Evolutionary conservation across 2,113 vertebrate species (phyloP), one percentile per base, ranked within the genome.

Genomic region (Forbesichthys agassizii): DNA sequence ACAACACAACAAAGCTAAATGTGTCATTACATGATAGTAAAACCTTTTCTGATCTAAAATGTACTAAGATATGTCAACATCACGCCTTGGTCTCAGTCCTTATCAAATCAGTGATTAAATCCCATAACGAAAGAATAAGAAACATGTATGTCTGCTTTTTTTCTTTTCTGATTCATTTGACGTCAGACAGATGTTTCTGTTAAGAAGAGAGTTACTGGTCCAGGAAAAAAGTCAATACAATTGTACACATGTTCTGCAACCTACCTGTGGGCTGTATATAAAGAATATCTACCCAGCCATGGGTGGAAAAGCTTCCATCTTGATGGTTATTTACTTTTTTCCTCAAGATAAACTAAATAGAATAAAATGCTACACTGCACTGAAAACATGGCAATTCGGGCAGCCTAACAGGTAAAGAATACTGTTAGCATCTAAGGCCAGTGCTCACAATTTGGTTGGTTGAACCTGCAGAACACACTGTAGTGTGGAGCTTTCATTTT

Each of bases 91-190:
- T 3, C 36, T 42, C 36, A 5, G 36, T 42, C 36, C 36, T 42
- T 6, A 42, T 42, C 5, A 0, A 42, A 5, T 6, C 36, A 42
- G 7, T 42, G 4, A 42, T 42, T 42, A 8, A 42, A 42, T 8
- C 36, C 36, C 7, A 0, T 0, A 42, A 51, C 11, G 65, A 27
- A 16, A 0, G 16, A 9, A 74, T 54, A 14, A n/a, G 14, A 56
- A 11, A 56, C 9, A 20, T 61, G 55, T 36, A 27, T 63, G 48
- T 72, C 64, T 52, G 83, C 64, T 16, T 65, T 16, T 59, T 53
- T 51, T 9, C 49, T 51, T 51, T 11, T 51, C 7, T 51, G 49
- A 12, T 10, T 51, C 4, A 51, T 51, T 51, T 51, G 36, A 9
- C 62, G 65, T 57, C 64, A 49, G 48, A 33, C 66, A 67, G 65